Conservation (phyloP, 1,140 invertebrate species). For the Caenorhabditis elegans region WBcel235 BX284606.5:13382001-13382500, state of each 20-base stretch:
- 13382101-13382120: background rate
- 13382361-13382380: too few species aligned
- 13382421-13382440: too few species aligned
- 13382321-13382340: background rate
- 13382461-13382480: too few species aligned
- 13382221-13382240: background rate
- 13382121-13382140: background rate
- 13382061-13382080: background rate
- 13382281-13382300: background rate
- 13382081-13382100: background rate
- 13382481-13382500: too few species aligned
- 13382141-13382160: background rate
- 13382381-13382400: too few species aligned
- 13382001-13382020: too few species aligned
- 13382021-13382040: background rate
- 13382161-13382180: background rate
- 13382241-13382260: background rate
- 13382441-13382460: too few species aligned
- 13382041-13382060: background rate
- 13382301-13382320: background rate
- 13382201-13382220: background rate
- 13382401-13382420: too few species aligned
- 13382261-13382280: slow-evolving; percentile 2
- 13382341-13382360: too few species aligned
- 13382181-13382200: slow-evolving; percentile 24